Evolutionary conservation across 2,888 invertebrate genomes (phyloP), one percentile per base, ranked within the genome.

Genomic region (Anthophora plumipes): DNA sequence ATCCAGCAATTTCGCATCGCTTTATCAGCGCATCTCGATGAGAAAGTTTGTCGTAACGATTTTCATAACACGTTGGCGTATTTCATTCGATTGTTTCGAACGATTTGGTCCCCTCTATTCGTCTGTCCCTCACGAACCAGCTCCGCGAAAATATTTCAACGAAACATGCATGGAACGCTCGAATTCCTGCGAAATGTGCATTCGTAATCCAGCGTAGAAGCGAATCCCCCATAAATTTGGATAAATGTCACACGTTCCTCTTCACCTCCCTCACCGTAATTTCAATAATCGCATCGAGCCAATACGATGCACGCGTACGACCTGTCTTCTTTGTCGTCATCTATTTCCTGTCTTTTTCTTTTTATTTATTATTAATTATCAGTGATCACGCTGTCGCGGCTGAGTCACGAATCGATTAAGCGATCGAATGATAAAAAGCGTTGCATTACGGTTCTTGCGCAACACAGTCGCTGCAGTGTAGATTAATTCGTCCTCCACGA

Each of bases 141-240:
- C 5, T n/a, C 8, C 3, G 31, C 37, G 71, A 52, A 67, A 80
- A 71, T 71, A 67, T 77, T 77, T 71, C 66, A 48, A 31, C 55
- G 39, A 17, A 11, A 55, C 14, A 52, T 48, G 37, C 12, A n/a
- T 17, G 43, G n/a, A 41, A 37, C 52, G 39, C 31, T 37, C 12
- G 46, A 59, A 70, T 78, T 69, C 20, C 59, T 39, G 76, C 41
- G 46, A 73, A 85, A 83, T 63, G 64, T 59, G 22, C 73, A 73
- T 71, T 69, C 50, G 74, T 77, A 68, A 85, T 74, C 69, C 67
- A 43, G 17, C 66, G 55, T 68, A 52, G 75, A 83, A 54, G 54
- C 46, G 64, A 69, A 70, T 71, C 73, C 71, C 22, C 77, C 22
- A 75, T 84, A 84, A 86, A 86, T 82, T 82, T 67, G 52, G 74